These are phyloP conservation scores for Ellobius talpinus DNA, from an alignment of 2,113 vertebrate species.

Conservation along the genomic window DNA sequence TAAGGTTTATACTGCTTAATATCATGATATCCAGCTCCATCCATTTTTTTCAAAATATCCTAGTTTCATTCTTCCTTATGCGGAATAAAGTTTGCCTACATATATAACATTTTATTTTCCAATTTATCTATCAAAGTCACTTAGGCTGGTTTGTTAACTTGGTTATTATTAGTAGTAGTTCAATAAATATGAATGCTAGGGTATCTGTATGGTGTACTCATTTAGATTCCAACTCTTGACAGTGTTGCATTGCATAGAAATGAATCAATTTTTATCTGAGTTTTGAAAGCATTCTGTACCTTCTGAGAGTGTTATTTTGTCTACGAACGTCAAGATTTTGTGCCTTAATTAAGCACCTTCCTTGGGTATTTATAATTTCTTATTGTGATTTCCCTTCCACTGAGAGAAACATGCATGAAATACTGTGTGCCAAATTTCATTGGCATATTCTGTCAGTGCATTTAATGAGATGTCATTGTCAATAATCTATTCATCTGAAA, in stretches of 20 bases:
- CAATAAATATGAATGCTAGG: neutral
- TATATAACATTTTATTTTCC: neutral
- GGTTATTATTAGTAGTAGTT: neutral
- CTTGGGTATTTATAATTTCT: neutral
- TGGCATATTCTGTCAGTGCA: neutral
- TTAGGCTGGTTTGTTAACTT: neutral
- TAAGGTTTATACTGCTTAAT: neutral
- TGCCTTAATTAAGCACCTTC: neutral
- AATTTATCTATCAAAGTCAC: neutral
- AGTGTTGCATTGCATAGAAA: neutral
- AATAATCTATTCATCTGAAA: neutral
- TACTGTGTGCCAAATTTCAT: neutral
- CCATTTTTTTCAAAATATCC: neutral
- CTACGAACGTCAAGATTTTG: neutral
- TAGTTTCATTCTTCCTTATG: neutral
- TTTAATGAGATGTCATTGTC: neutral
- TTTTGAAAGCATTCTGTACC: neutral
- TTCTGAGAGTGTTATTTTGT: neutral
- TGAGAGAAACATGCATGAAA: slow-evolving; percentile 7
- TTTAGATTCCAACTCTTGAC: neutral
- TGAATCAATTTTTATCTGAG: neutral
- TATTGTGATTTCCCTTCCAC: neutral
- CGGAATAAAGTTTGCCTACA: neutral
- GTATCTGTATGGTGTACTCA: neutral
- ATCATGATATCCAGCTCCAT: neutral